Base-by-base conservation (phyloP, 2,113 vertebrate genomes). In the Seriola dumerili region DNA sequence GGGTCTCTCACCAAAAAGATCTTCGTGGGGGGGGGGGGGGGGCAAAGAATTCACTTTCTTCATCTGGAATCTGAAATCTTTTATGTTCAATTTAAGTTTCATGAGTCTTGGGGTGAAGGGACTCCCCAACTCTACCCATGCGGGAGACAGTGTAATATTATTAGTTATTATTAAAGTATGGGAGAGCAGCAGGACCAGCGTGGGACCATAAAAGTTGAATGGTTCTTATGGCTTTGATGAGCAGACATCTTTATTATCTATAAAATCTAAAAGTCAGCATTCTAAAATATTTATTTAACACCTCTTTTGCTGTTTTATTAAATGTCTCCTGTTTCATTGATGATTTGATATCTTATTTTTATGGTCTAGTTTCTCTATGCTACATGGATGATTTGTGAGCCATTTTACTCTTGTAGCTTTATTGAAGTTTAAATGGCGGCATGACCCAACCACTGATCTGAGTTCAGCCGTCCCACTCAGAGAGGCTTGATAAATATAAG, bases 401-500 rank as follows among this genome's bases (percentile, higher is more conserved):
- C 62, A 14, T 83, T 86, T 70, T n/a, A 65, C 13, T 68, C 55
- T 14, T 21, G 44, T 48, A 32, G 58, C 21, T 72, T 80, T 70
- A 70, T 40, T 36, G 58, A 77, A 63, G 58, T 83, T 74, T 67
- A 78, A 81, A 83, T 59, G 64, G 50, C 1, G 61, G 11, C 9
- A 55, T 58, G 69, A 87, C 76, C 78, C 14, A 42, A 72, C 81
- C 48, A n/a, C 48, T 68, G 58, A 81, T 72, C 69, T n/a, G 14
- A 76, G 64, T 78, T 73, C 83, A 66, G 68, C 29, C 1, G 63
- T 64, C 72, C 76, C 16, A 23, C 66, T 76, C 9, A 0, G 55
- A 72, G 67, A 63, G 48, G 68, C 38, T 80, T 73, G 72, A 82
- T 72, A 85, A 76, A 72, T 82, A 82, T 54, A 80, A 87, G 52